Conservation (phyloP, 2,797 vertebrate genomes). For the Leucoraja ocellata region DNA sequence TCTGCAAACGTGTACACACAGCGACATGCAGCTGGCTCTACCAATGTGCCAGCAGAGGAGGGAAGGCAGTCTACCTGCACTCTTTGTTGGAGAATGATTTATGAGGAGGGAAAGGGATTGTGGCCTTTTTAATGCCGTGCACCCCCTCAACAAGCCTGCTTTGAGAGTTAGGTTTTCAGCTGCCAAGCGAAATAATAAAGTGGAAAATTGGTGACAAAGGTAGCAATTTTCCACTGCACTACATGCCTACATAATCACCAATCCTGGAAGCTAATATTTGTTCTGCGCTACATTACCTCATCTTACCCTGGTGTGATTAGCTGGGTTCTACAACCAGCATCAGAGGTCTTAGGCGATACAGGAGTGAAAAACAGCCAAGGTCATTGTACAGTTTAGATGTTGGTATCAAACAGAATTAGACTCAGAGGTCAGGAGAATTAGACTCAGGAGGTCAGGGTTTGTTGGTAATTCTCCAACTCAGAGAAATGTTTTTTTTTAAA, state of each 20-base stretch:
- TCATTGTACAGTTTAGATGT: background rate
- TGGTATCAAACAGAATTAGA: background rate
- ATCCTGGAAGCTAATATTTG: background rate
- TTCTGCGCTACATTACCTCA: background rate
- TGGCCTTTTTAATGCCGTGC: background rate
- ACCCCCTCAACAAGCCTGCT: background rate
- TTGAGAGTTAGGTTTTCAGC: background rate
- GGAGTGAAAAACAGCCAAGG: background rate
- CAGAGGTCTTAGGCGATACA: background rate
- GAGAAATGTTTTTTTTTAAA: no score
- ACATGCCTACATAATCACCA: background rate
- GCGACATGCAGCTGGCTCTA: background rate
- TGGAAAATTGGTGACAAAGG: background rate
- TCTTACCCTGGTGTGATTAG: background rate
- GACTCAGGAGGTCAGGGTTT: no score
- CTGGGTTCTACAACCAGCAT: background rate
- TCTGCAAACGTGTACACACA: background rate
- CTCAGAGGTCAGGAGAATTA: no score
- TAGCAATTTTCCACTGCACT: background rate
- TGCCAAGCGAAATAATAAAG: background rate
- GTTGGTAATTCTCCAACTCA: background rate
- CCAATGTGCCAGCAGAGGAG: background rate
- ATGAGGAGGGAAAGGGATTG: background rate
- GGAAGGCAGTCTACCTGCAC: background rate
- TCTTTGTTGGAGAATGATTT: background rate